Conservation (phyloP, 2,113 vertebrate genomes). For the Numida meleagris region DNA sequence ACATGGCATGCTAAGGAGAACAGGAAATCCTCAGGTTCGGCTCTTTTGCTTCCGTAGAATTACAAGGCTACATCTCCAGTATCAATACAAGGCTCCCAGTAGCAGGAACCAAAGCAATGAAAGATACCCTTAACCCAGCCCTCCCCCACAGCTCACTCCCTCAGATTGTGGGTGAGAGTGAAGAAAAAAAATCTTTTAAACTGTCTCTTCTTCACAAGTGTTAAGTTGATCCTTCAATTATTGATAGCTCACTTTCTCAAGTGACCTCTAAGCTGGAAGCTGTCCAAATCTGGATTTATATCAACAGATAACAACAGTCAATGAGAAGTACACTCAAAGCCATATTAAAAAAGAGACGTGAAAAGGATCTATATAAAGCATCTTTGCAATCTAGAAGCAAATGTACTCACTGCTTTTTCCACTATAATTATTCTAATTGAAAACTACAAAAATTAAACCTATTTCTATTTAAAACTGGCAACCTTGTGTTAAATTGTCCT, state of each 20-base stretch:
- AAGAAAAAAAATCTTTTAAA: not conserved
- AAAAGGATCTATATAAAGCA: not conserved
- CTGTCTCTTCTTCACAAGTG: not conserved
- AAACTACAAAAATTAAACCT: not conserved
- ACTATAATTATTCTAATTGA: not conserved
- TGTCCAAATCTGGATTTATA: not conserved
- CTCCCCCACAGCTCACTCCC: not conserved
- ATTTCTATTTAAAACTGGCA: not conserved
- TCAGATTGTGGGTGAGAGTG: not conserved
- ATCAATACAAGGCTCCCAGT: not conserved
- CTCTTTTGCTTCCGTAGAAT: not conserved
- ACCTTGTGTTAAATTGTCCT: not conserved
- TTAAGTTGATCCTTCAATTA: conserved; percentile 21
- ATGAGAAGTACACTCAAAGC: not conserved
- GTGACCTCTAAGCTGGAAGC: not conserved
- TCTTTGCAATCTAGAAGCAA: not conserved
- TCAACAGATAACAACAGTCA: not conserved
- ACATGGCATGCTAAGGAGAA: not conserved
- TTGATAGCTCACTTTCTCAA: not conserved
- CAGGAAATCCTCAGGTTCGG: not conserved
- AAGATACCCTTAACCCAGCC: not conserved
- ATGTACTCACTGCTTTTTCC: not conserved
- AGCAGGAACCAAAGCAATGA: not conserved
- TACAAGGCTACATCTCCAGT: not conserved
- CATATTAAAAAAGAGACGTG: not conserved